These are phyloP conservation scores for Sinotaia quadrata DNA, from an alignment of 2,888 invertebrate species.

Conservation along the genomic window DNA sequence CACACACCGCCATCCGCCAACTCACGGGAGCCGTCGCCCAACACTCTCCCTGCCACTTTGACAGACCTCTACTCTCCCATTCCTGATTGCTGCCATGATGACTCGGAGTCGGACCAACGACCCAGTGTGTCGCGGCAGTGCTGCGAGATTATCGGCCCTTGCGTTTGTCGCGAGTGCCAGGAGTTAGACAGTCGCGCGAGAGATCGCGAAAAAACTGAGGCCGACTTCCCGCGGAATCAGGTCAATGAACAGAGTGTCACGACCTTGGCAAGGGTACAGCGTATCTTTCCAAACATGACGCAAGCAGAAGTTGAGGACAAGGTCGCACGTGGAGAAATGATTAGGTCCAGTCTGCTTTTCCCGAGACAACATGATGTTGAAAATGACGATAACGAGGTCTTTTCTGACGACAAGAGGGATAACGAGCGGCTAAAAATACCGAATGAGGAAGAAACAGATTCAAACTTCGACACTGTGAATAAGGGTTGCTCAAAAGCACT, in stretches of 20 bases:
- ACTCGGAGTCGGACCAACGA: too few relatives aligned
- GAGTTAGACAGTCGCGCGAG: slow-evolving; percentile 46
- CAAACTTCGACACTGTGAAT: neutral
- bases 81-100: too few relatives aligned
- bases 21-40: too few relatives aligned
- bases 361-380: slow-evolving; percentile 15
- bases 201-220: slow-evolving; percentile 45
- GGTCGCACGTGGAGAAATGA: slow-evolving; percentile 57
- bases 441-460: neutral
- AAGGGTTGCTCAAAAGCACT: too few relatives aligned
- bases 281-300: slow-evolving; percentile 52
- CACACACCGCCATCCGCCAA: too few relatives aligned
- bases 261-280: slow-evolving; percentile 50
- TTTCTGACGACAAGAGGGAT: slow-evolving; percentile 37
- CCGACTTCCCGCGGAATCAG: slow-evolving; percentile 50
- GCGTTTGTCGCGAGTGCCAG: slow-evolving; percentile 58
- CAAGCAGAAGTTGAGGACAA: slow-evolving; percentile 57
- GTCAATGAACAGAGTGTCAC: slow-evolving; percentile 57
- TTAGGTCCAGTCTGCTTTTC: slow-evolving; percentile 37
- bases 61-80: too few relatives aligned
- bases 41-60: too few relatives aligned
- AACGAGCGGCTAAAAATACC: slow-evolving; percentile 12
- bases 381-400: slow-evolving; percentile 29
- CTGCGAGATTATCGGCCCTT: slow-evolving; percentile 58
- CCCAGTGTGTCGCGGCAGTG: slow-evolving; percentile 40